Evolutionary conservation across 2,797 vertebrate species (phyloP).

Genomic region (Sebastes ruberrimus): DNA sequence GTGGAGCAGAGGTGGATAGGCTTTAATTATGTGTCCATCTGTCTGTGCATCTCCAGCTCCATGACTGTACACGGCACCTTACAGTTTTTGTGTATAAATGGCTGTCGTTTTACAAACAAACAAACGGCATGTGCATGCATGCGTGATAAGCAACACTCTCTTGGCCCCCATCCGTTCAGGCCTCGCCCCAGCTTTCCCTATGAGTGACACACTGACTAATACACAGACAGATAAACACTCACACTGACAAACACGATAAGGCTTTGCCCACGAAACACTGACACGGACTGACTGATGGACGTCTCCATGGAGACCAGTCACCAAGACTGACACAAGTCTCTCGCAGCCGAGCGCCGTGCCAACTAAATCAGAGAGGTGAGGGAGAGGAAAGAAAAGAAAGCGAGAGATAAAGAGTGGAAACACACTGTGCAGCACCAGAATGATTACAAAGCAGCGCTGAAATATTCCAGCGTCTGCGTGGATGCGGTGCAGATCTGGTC

Average conservation of each 20-base stretch:
- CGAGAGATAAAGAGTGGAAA: conserved; percentile 18
- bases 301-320: conserved; percentile 82
- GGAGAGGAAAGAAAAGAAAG: background rate
- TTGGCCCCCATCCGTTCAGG: conserved; percentile 44
- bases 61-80: background rate
- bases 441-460: conserved; percentile 23
- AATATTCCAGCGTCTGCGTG: conserved; percentile 11
- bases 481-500: conserved; percentile 28
- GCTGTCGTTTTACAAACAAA: conserved; percentile 9
- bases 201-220: conserved; percentile 78
- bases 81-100: conserved; percentile 2
- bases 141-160: conserved; percentile 37
- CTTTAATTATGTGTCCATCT: conserved; percentile 19
- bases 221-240: conserved; percentile 76
- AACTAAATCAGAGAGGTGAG: conserved; percentile 52
- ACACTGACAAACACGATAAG: conserved; percentile 79
- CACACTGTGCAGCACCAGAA: background rate
- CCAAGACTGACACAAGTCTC: conserved; percentile 76
- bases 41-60: background rate
- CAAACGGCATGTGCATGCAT: conserved; percentile 14
- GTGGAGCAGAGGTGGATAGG: conserved; percentile 41
- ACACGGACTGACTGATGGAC: conserved; percentile 80
- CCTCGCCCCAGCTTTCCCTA: conserved; percentile 44
- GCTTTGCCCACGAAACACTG: conserved; percentile 67
- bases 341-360: conserved; percentile 46